phyloP scores from a whole-genome alignment of 1,140 invertebrate genomes.

The Trachymyrmex septentrionalis region DNA sequence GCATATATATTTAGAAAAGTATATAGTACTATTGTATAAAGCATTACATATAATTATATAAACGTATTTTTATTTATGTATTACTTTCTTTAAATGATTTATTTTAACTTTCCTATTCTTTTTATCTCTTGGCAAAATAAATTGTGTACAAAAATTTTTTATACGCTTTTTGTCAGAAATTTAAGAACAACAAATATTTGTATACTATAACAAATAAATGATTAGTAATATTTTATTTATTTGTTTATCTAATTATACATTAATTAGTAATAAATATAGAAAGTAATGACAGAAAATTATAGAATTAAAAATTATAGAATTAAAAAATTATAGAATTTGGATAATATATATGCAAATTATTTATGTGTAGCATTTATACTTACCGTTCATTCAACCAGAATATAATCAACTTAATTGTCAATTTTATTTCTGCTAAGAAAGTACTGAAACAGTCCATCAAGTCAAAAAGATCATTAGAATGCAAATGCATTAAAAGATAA shows the following conservation, averaged over 20 bases:
- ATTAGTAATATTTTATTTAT: neutral
- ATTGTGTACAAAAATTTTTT: neutral
- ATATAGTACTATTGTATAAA: neutral
- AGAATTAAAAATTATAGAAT: neutral
- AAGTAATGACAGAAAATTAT: neutral
- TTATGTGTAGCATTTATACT: neutral
- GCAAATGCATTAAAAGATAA: slow-evolving; percentile 36
- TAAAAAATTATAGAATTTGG: neutral
- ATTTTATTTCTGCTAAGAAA: slow-evolving; percentile 36
- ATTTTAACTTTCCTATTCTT: neutral
- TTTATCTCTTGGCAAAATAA: neutral
- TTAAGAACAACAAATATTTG: neutral
- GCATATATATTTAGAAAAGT: neutral
- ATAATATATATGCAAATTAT: neutral
- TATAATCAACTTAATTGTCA: slow-evolving; percentile 41
- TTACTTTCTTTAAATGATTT: neutral
- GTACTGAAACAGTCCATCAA: slow-evolving; percentile 55
- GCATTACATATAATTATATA: neutral
- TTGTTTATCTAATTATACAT: neutral
- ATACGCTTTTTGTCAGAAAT: neutral
- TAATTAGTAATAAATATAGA: neutral
- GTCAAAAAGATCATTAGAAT: slow-evolving; percentile 31
- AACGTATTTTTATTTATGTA: neutral
- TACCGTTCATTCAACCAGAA: slow-evolving; percentile 47
- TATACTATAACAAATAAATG: neutral